phyloP scores from a whole-genome alignment of 2,113 vertebrate species.

The Solea solea region DNA sequence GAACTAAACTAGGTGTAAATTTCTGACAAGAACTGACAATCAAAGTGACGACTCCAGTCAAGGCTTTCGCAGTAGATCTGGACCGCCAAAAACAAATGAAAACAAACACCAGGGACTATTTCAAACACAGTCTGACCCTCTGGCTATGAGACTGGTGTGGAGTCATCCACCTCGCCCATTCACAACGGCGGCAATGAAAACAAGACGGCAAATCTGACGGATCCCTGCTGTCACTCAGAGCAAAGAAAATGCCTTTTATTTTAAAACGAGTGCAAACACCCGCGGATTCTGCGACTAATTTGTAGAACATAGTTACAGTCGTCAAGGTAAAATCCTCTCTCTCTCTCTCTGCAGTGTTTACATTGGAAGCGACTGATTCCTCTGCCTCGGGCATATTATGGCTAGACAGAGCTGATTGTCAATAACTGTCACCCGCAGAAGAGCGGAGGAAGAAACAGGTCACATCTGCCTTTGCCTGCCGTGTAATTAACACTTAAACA shows the following conservation, averaged over 20 bases:
- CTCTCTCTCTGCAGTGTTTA: constrained; percentile 64
- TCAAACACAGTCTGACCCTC: constrained; percentile 14
- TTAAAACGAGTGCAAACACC: constrained; percentile 55
- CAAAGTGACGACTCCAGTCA: constrained; percentile 9
- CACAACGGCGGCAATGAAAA: constrained; percentile 59
- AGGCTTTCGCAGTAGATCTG: background rate
- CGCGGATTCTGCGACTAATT: constrained; percentile 69
- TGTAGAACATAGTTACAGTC: constrained; percentile 81
- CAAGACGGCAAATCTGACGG: constrained; percentile 42
- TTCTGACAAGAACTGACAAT: background rate
- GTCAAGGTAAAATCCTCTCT: constrained; percentile 69
- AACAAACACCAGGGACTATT: background rate
- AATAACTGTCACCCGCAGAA: constrained; percentile 76
- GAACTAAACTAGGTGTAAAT: background rate
- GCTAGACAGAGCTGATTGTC: constrained; percentile 76
- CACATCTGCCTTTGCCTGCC: constrained; percentile 63
- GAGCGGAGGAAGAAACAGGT: constrained; percentile 39
- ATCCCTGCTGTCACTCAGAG: constrained; percentile 56
- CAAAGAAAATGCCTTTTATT: constrained; percentile 54
- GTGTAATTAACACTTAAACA: constrained; percentile 73
- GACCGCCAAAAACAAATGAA: background rate
- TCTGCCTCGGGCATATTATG: constrained; percentile 76
- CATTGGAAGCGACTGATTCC: constrained; percentile 70
- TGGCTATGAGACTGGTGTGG: constrained; percentile 28
- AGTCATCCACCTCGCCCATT: constrained; percentile 38